Base-by-base conservation (phyloP, 2,888 invertebrate species). In the Drosophila sordidula region DNA sequence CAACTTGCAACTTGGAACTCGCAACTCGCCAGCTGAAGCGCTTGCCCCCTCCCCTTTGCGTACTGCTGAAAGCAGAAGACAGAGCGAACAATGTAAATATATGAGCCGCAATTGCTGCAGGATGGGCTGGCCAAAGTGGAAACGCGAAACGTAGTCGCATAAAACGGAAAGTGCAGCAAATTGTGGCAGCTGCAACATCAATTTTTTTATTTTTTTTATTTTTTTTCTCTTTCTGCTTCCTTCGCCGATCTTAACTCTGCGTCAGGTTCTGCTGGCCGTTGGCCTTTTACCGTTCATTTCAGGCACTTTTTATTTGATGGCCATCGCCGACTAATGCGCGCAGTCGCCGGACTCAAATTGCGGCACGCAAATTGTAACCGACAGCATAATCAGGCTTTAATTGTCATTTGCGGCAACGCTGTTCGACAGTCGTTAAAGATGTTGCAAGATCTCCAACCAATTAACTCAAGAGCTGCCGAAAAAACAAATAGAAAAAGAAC, bases 111-210 rank as follows among this genome's bases (percentile, higher is more conserved):
- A 68, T 55, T 55, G 72, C 72, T 56, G 70, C 74, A 78, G 69
- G 75, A 78, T 65, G 75, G 51, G 18, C 57, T 16, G 38, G 26
- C 26, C 47, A 52, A 51, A 65, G 65, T 66, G 50, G 65, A 54
- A 67, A 67, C 70, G 66, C 67, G 71, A 71, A 69, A 63, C 84
- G 69, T 63, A 86, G 70, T 88, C 87, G 83, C 83, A 83, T 84
- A 86, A 87, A 86, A 86, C 85, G 88, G 84, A 89, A 86, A 86
- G 88, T 86, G 89, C 85, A 83, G 83, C 83, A 89, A 86, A 89
- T 89, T 86, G 89, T 88, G 88, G 88, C 85, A 86, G 85, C 85
- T 86, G 85, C 85, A 86, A 89, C 76, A 83, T 73, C 61, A 45
- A 61, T 57, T 59, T 65, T 71, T 70, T 58, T 57, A 29, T 41